Evolutionary conservation across 2,888 invertebrate genomes (phyloP), one percentile per base, ranked within the genome.

Genomic region (Tetheella fluctuosa): DNA sequence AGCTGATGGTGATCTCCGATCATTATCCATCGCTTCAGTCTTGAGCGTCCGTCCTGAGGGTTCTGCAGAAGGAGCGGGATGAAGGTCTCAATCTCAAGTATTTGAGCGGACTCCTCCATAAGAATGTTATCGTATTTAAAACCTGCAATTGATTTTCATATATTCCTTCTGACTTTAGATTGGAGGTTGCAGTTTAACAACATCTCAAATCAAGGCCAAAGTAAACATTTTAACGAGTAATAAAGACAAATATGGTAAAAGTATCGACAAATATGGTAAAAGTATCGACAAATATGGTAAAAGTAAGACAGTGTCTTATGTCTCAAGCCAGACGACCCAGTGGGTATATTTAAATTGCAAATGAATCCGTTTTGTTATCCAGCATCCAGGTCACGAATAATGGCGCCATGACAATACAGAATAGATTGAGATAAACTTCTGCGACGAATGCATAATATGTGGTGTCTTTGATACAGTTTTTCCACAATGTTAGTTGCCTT

Each of bases 21-120:
- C 99, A 99, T 99, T 75, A 99, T 99, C 99, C 99, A 99, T 17
- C 99, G 95, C 89, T 99, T 99, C 63, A 99, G 93, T 0, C 99
- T 95, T 81, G 98, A 99, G 71, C 96, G 96, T 0, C 99, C 99
- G 84, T 99, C 99, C 85, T 99, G 96, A 0, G 99, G 99, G 90
- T 99, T 99, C 93, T 99, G 99, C n/a, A 99, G 94, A 2, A 99
- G 94, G 15, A 99, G 94, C 0, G 99, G 99, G 75, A 99, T 99
- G 86, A 99, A 99, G 0, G 99, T 99, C 90, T 99, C 99, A 64
- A 99, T 99, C 91, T 99, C 99, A 52, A 99, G 93, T 79, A 99
- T 99, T 90, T 99, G 99, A 0, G 99, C 99, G 0, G 99, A 96
- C 88, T 99, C 99, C 90, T 99, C 99, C 99, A 99, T 99, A 6